Evolutionary conservation across 2,797 vertebrate species (phyloP).

Genomic region (Coendou prehensilis): DNA sequence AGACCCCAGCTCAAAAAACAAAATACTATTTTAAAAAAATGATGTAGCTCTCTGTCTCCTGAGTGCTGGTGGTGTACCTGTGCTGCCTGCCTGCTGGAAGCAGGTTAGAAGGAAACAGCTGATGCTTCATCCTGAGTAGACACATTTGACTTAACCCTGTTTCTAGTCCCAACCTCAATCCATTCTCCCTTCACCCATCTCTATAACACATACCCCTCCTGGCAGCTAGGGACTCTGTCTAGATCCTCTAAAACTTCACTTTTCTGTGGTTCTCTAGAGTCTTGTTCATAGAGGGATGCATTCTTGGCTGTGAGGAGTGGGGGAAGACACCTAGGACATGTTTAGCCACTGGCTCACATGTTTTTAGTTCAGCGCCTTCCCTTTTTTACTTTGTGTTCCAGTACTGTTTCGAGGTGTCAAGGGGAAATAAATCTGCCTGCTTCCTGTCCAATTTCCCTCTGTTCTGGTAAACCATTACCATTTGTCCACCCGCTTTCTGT

Average conservation of each 20-base stretch:
- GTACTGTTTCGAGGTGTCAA: not conserved
- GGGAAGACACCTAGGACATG: not conserved
- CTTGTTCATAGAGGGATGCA: not conserved
- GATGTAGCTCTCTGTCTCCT: not conserved
- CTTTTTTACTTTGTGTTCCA: not conserved
- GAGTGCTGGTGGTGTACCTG: not conserved
- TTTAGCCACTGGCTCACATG: not conserved
- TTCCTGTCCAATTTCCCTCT: not conserved
- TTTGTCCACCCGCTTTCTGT: not conserved
- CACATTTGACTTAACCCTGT: not conserved
- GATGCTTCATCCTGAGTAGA: not conserved
- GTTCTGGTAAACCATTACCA: not conserved
- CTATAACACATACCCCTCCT: not conserved
- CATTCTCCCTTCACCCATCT: not conserved
- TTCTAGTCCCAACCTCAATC: not conserved
- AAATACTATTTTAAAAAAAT: not conserved
- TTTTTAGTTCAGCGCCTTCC: not conserved
- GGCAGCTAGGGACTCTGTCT: not conserved
- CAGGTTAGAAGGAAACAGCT: not conserved
- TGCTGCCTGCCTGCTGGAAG: not conserved
- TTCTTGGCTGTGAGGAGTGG: not conserved
- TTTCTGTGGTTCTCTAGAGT: not conserved
- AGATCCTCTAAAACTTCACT: not conserved
- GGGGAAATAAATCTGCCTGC: not conserved
- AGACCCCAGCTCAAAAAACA: not conserved